These are phyloP conservation scores for Bombus sylvicola DNA, from an alignment of 1,140 invertebrate species.

Conservation along the genomic window DNA sequence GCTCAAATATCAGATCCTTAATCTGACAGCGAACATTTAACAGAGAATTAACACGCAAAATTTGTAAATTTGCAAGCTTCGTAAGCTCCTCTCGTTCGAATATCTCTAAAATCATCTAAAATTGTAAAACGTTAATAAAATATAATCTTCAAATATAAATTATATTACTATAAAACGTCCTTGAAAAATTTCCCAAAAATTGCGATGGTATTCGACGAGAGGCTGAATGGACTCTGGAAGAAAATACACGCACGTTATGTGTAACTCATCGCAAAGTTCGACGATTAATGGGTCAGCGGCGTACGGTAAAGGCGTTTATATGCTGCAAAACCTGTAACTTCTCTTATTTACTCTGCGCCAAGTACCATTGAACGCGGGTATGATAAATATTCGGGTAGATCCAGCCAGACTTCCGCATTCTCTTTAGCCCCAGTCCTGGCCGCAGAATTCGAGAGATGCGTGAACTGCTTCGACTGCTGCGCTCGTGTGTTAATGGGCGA, in stretches of 20 bases:
- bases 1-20: no score
- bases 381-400: constrained; percentile 36
- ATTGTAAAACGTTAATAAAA: no score
- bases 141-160: no score
- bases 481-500: not conserved
- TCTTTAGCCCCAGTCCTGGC: constrained; percentile 5
- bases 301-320: constrained; percentile 15
- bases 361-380: constrained; percentile 14
- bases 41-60: no score
- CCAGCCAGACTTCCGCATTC: constrained; percentile 38
- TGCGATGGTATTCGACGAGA: no score
- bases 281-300: not conserved
- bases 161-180: no score
- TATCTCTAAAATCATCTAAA: no score
- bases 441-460: constrained; percentile 13
- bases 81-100: no score
- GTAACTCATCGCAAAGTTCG: not conserved
- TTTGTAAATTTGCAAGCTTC: no score
- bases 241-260: not conserved
- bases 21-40: no score
- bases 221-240: not conserved
- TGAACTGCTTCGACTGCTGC: not conserved
- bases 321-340: constrained; percentile 15
- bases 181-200: no score
- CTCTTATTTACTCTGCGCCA: not conserved